Conservation (phyloP, 2,113 vertebrate species). For the Anguilla rostrata region DNA sequence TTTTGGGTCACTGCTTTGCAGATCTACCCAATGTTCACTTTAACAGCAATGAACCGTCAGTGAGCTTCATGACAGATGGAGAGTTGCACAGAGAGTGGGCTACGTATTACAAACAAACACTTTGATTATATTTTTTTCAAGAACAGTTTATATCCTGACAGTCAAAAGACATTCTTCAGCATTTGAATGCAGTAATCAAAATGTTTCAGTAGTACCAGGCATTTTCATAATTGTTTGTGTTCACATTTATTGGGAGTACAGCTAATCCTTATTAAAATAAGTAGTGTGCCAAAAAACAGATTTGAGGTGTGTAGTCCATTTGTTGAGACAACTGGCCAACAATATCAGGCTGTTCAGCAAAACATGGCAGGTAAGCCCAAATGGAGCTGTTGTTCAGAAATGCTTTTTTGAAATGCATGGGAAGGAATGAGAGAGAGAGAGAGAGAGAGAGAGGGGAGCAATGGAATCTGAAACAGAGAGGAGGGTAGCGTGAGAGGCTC, state of each 20-base stretch:
- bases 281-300: not conserved
- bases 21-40: not conserved
- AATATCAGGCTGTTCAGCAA: not conserved
- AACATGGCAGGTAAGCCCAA: not conserved
- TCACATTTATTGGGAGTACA: not conserved
- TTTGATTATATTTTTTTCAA: too few relatives aligned
- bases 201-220: not conserved
- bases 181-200: not conserved
- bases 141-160: too few relatives aligned
- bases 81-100: not conserved
- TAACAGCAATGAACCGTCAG: not conserved
- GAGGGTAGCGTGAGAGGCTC: constrained; percentile 31
- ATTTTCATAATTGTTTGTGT: not conserved
- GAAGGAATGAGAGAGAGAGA: not conserved
- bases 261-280: not conserved
- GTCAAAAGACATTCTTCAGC: not conserved
- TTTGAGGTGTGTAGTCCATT: not conserved
- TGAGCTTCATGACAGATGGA: not conserved
- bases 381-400: not conserved
- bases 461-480: constrained; percentile 2
- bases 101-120: too few relatives aligned
- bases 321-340: not conserved
- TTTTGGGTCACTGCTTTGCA: constrained; percentile 2
- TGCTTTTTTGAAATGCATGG: constrained; percentile 26
- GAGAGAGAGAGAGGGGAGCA: not conserved